Conservation (phyloP, 2,113 vertebrate genomes). For the Heteronetta atricapilla region DNA sequence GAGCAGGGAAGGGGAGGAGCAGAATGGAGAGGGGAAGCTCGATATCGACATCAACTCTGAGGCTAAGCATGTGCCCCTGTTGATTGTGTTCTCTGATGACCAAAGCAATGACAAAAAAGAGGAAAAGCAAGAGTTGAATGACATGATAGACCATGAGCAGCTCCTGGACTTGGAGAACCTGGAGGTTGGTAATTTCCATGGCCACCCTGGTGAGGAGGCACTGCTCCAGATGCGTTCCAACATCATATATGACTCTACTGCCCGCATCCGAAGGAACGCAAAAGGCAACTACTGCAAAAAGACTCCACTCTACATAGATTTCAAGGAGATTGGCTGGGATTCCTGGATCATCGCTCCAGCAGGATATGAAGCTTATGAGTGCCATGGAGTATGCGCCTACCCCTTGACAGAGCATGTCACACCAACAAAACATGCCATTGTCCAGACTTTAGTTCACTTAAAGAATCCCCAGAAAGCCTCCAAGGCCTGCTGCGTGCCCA, state of each 20-base stretch:
- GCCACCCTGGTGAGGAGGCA: constrained; percentile 85
- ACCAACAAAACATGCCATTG: constrained; percentile 94
- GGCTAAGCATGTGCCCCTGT: constrained; percentile 89
- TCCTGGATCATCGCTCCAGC: constrained; percentile 95
- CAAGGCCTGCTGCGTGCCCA: constrained; percentile 94
- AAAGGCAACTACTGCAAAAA: constrained; percentile 96
- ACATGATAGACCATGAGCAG: constrained; percentile 94
- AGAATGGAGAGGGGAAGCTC: constrained; percentile 73
- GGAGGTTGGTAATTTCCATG: constrained; percentile 57
- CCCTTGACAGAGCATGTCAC: constrained; percentile 93
- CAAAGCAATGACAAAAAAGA: constrained; percentile 88
- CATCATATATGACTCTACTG: constrained; percentile 92
- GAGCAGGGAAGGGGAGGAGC: constrained; percentile 73
- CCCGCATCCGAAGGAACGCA: constrained; percentile 92
- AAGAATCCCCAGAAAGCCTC: constrained; percentile 92
- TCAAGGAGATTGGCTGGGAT: constrained; percentile 99
- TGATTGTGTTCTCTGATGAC: constrained; percentile 96
- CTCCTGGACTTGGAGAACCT: constrained; percentile 76
- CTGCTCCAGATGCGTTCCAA: constrained; percentile 95
- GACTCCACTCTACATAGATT: constrained; percentile 91
- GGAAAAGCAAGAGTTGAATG: constrained; percentile 86
- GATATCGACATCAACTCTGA: constrained; percentile 88
- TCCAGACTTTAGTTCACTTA: constrained; percentile 91
- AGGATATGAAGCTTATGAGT: constrained; percentile 94
- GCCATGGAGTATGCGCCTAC: constrained; percentile 88